Percentiles rank a stretch among this genome's conserved stretches.
Evolutionary conservation across 30 jellyfish, hydroid and myxozoan genomes (phyloP).

Genomic region (Clytia hemisphaerica): DNA sequence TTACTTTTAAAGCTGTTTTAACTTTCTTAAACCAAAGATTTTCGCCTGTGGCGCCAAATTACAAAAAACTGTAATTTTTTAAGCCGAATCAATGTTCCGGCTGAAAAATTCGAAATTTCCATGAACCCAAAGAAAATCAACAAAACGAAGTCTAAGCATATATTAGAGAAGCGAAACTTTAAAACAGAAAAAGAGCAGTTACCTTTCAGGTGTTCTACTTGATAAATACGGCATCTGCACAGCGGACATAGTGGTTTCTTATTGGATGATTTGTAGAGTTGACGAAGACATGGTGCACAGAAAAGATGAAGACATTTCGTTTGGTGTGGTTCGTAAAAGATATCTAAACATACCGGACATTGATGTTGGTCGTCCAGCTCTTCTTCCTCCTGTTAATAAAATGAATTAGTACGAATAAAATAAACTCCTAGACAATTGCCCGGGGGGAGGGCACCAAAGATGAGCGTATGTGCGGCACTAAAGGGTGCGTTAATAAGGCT

Average conservation of each 20-base stretch:
- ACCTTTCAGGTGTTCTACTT: slow-evolving; percentile 61
- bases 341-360: slow-evolving; percentile 81
- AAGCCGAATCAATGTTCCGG: background rate
- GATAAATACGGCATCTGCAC: slow-evolving; percentile 67
- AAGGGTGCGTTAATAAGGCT: too few species aligned
- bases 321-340: slow-evolving; percentile 67
- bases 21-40: too few species aligned
- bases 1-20: too few species aligned
- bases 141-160: too few species aligned
- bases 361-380: slow-evolving; percentile 70
- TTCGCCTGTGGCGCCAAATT: background rate
- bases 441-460: too few species aligned
- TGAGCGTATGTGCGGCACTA: too few species aligned
- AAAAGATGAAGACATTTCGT: slow-evolving; percentile 86
- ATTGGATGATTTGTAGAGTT: slow-evolving; percentile 55
- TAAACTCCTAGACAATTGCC: too few species aligned
- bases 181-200: background rate
- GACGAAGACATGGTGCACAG: slow-evolving; percentile 86
- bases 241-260: slow-evolving; percentile 89
- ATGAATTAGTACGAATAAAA: too few species aligned
- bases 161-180: background rate
- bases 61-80: background rate
- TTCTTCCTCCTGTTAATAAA: too few species aligned
- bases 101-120: too few species aligned
- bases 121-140: too few species aligned